A percentile compares a stretch with the other conserved stretches of the same genome.
phyloP scores from a whole-genome alignment of 2,797 vertebrate genomes.

The Dendrocincla fuliginosa region DNA sequence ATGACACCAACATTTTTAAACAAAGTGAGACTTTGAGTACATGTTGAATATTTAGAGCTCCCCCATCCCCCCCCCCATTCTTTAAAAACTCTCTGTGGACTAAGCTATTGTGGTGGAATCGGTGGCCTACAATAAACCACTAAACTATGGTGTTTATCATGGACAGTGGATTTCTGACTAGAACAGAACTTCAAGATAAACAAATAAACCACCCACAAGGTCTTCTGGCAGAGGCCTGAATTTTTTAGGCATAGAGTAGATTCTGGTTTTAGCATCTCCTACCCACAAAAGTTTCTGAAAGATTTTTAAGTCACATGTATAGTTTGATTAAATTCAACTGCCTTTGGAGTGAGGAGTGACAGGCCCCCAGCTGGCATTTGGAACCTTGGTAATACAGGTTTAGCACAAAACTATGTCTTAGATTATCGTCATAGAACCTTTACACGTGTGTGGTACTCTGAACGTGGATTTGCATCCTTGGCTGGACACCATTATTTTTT shows the following conservation, averaged over 20 bases:
- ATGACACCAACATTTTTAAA: neutral
- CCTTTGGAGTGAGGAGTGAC: neutral
- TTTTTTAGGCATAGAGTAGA: neutral
- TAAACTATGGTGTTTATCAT: neutral
- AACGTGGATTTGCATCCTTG: neutral
- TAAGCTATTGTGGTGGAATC: neutral
- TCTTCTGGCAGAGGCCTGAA: neutral
- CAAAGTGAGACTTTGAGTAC: slow-evolving; percentile 1
- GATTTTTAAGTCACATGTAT: neutral
- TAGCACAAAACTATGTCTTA: neutral
- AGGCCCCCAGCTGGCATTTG: neutral
- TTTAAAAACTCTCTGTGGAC: neutral
- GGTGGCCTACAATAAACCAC: neutral
- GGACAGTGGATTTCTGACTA: neutral
- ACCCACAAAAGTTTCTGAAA: neutral
- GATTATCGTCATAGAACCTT: neutral
- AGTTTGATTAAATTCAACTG: neutral
- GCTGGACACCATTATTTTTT: neutral
- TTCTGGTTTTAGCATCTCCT: neutral
- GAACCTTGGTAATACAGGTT: neutral
- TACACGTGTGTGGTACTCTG: fast-evolving
- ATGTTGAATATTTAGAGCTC: neutral
- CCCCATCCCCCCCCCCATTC: neutral
- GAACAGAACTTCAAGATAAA: neutral
- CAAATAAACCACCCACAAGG: neutral